Conservation (phyloP, 2,113 vertebrate genomes). For the Varanus salvator region DNA sequence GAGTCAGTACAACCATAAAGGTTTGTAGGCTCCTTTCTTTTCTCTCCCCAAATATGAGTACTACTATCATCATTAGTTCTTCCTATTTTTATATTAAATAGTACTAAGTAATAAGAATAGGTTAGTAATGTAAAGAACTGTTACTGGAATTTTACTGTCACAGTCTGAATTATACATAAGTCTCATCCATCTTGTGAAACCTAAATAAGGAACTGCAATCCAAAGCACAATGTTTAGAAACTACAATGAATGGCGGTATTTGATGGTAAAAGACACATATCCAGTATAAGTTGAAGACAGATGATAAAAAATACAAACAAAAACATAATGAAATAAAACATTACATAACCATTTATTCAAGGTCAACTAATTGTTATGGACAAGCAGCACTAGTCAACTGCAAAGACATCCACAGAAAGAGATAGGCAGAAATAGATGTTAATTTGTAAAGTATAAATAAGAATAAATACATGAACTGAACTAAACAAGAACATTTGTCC, state of each 20-base stretch:
- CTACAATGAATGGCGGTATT: neutral
- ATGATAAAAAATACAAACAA: neutral
- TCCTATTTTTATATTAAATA: neutral
- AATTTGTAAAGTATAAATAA: too few relatives aligned
- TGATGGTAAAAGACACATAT: neutral
- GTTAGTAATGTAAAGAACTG: neutral
- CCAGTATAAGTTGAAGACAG: neutral
- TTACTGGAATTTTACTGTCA: neutral
- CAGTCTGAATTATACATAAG: neutral
- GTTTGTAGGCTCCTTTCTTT: neutral
- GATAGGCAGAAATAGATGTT: neutral
- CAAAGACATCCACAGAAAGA: neutral
- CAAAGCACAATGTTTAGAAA: neutral
- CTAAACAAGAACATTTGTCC: neutral
- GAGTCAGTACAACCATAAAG: neutral
- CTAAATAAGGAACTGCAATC: neutral
- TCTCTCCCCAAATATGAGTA: neutral
- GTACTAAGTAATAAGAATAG: neutral
- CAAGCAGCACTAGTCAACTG: neutral
- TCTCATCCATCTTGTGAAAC: neutral
- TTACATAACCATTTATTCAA: neutral
- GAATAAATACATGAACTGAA: neutral
- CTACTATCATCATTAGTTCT: neutral
- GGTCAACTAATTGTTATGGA: neutral
- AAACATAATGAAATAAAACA: neutral